phyloP scores from a whole-genome alignment of 2,797 vertebrate species.

The Leptoclinus maculatus region DNA sequence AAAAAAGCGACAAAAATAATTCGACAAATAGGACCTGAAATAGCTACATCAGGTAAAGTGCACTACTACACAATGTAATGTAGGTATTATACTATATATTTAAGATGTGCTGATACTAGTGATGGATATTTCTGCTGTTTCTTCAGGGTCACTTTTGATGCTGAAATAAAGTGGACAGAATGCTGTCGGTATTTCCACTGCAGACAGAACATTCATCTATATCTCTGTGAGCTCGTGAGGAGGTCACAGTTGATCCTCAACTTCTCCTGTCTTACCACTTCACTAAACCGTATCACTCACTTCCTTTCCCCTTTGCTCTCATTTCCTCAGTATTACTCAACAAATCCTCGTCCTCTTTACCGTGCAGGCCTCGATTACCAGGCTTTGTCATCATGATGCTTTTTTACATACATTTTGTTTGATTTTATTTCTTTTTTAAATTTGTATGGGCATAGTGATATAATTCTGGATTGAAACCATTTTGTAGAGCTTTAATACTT shows the following conservation, averaged over 20 bases:
- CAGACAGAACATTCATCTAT: constrained; percentile 8
- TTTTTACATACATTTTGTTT: not conserved
- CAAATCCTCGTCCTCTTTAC: not conserved
- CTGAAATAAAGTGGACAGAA: not conserved
- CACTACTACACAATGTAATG: not conserved
- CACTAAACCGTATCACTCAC: constrained; percentile 13
- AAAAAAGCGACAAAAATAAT: not conserved
- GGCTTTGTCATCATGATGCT: not conserved
- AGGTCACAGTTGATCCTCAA: constrained; percentile 34
- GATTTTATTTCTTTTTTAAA: not conserved
- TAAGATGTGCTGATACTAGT: not conserved
- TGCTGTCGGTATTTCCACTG: not conserved
- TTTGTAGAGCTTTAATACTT: not conserved
- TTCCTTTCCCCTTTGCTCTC: constrained; percentile 22
- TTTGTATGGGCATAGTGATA: not conserved
- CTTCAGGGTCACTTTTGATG: not conserved
- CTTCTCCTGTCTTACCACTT: constrained; percentile 5
- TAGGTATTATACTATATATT: not conserved
- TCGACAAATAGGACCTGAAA: not conserved
- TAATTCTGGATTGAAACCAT: not conserved
- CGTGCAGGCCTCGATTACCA: not conserved
- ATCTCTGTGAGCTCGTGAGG: constrained; percentile 33
- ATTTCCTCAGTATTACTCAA: constrained; percentile 20
- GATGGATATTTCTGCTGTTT: too few relatives aligned
- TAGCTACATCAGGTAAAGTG: not conserved